Evolutionary conservation across 37 sponge, comb jelly and placozoan genomes (phyloP).

Genomic region (Crambe crambe): DNA sequence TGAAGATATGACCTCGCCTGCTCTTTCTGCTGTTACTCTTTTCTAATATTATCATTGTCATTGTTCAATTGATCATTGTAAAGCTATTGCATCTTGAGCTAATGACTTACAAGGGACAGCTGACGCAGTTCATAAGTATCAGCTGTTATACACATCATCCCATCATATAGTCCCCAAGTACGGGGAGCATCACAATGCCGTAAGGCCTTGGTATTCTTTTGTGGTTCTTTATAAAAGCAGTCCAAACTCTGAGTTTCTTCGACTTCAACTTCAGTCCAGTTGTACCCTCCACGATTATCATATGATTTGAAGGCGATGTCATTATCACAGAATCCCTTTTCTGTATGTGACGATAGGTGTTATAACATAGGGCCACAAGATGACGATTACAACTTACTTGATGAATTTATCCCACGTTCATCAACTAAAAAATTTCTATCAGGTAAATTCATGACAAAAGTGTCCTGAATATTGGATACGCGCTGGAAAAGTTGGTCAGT

Average conservation of each 20-base stretch:
- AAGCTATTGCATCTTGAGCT: too few relatives aligned
- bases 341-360: neutral
- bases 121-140: neutral
- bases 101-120: neutral
- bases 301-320: neutral
- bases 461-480: neutral
- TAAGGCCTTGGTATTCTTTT: neutral
- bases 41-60: too few relatives aligned
- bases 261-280: conserved; percentile 31
- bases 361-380: neutral
- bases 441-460: neutral
- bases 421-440: neutral
- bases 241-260: neutral
- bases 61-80: neutral
- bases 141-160: neutral
- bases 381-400: neutral
- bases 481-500: neutral
- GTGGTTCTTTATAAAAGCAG: conserved; percentile 24
- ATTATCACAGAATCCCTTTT: conserved; percentile 36
- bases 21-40: conserved; percentile 8
- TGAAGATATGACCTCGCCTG: neutral
- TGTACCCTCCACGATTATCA: conserved; percentile 27
- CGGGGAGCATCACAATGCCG: neutral
- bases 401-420: neutral
- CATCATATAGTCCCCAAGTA: conserved; percentile 4